Percentiles rank a stretch among this genome's conserved stretches.
These are phyloP conservation scores for Acromyrmex heyeri DNA, from an alignment of 1,140 invertebrate species.

Conservation along the genomic window DNA sequence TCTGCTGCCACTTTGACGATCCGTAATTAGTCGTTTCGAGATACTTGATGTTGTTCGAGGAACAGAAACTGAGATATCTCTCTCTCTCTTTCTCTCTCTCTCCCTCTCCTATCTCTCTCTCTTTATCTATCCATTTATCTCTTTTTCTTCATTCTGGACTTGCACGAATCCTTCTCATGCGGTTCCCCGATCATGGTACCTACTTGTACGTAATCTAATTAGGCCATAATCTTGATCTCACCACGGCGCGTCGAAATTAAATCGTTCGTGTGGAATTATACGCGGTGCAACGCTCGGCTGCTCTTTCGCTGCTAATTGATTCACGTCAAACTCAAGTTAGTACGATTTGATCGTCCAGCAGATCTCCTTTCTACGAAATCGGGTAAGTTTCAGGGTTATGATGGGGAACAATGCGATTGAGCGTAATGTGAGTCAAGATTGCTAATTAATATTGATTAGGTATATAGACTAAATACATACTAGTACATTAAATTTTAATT, in stretches of 20 bases:
- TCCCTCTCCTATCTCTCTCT: background rate
- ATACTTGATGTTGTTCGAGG: constrained; percentile 16
- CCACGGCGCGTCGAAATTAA: constrained; percentile 49
- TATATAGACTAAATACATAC: background rate
- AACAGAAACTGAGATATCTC: constrained; percentile 11
- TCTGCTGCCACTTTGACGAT: constrained; percentile 32
- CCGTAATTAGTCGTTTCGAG: constrained; percentile 62
- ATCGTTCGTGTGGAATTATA: constrained; percentile 58
- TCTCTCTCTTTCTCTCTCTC: background rate
- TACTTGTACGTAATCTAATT: constrained; percentile 47
- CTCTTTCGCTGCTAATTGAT: constrained; percentile 52
- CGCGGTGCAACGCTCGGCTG: constrained; percentile 43
- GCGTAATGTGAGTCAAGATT: background rate
- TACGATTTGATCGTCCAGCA: constrained; percentile 32
- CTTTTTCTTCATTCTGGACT: background rate
- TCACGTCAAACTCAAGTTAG: constrained; percentile 46
- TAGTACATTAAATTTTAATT: background rate
- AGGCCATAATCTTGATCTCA: constrained; percentile 54
- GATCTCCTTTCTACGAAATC: constrained; percentile 9
- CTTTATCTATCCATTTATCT: background rate
- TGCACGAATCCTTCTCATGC: constrained; percentile 15
- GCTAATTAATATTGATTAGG: background rate
- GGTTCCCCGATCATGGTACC: background rate
- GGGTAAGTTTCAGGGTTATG: background rate
- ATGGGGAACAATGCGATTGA: background rate